Conservation (phyloP, 2,888 invertebrate species). For the Petrolisthes manimaculis region DNA sequence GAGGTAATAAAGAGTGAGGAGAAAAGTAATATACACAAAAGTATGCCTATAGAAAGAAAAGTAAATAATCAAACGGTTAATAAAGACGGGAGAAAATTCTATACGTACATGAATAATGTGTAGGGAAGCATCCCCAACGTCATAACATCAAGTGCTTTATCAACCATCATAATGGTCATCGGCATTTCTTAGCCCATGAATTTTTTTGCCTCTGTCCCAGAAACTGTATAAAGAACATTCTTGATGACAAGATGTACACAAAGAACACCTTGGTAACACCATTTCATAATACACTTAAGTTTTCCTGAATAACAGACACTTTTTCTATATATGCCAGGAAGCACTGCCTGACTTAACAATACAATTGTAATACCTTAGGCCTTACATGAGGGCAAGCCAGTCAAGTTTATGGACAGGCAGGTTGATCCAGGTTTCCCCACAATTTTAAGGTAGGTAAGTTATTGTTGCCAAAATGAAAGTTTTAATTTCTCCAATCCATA, state of each 20-base stretch:
- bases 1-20: too few species aligned
- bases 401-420: neutral
- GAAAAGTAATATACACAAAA: too few species aligned
- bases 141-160: too few species aligned
- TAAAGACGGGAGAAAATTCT: too few species aligned
- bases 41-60: too few species aligned
- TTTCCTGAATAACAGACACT: constrained; percentile 15
- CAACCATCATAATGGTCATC: too few species aligned
- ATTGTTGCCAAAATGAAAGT: too few species aligned
- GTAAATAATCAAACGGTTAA: too few species aligned
- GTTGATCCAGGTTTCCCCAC: neutral
- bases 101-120: too few species aligned
- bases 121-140: too few species aligned
- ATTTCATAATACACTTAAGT: neutral
- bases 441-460: neutral
- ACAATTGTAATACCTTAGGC: constrained; percentile 42
- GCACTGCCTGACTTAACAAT: neutral
- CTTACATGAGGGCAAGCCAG: constrained; percentile 21
- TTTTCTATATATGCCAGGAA: constrained; percentile 1
- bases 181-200: too few species aligned
- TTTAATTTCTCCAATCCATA: too few species aligned
- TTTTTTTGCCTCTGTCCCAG: neutral
- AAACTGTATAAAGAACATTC: neutral
- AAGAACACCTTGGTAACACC: neutral
- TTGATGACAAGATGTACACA: neutral